Percentiles rank a stretch among this genome's conserved stretches.
These are phyloP conservation scores for Epizoanthus scotinus DNA, from an alignment of 92 coral and sea anemone genomes.

Conservation along the genomic window DNA sequence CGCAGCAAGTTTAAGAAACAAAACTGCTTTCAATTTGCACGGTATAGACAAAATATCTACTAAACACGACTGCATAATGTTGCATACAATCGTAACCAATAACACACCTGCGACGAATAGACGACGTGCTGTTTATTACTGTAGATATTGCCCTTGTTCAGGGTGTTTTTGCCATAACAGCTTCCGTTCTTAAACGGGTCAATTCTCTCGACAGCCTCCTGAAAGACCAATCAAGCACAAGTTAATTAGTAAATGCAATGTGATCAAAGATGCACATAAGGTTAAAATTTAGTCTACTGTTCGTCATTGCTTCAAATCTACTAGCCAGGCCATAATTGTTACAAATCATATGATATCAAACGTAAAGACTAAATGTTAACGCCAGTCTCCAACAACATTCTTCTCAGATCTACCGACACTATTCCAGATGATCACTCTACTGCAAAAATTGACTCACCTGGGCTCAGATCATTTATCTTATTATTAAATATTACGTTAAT, in stretches of 20 bases:
- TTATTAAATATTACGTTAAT: too few species aligned
- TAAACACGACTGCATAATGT: background rate
- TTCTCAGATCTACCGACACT: too few species aligned
- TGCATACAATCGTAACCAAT: background rate
- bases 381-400: background rate
- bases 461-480: too few species aligned
- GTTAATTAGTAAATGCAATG: too few species aligned
- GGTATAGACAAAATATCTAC: background rate
- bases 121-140: slow-evolving; percentile 9
- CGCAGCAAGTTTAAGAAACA: background rate
- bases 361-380: background rate
- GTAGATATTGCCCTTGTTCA: slow-evolving; percentile 27
- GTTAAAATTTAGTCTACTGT: background rate
- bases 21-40: background rate
- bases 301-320: background rate
- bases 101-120: slow-evolving; percentile 2
- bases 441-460: too few species aligned
- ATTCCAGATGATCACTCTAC: too few species aligned
- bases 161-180: background rate
- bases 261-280: too few species aligned
- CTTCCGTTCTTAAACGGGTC: slow-evolving; percentile 53
- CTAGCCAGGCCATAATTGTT: background rate
- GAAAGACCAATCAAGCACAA: background rate
- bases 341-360: background rate
- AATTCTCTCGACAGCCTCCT: slow-evolving; percentile 43